Evolutionary conservation across 2,113 vertebrate genomes (phyloP).

Genomic region (Vidua chalybeata): DNA sequence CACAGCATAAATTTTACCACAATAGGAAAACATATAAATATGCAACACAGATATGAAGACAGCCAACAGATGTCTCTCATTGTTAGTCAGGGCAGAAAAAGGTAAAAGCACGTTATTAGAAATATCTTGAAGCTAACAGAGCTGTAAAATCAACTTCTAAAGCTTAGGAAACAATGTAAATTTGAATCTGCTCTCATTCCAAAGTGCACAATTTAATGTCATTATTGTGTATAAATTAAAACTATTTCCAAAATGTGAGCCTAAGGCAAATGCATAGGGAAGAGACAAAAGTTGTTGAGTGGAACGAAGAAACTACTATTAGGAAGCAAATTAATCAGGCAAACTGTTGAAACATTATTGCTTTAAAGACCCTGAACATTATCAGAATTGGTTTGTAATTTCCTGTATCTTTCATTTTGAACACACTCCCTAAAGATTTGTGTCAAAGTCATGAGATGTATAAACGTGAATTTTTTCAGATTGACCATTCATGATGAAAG

Average conservation of each 20-base stretch:
- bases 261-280: constrained; percentile 3
- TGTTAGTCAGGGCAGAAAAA: not conserved
- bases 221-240: constrained; percentile 12
- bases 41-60: not conserved
- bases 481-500: constrained; percentile 43
- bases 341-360: constrained; percentile 41
- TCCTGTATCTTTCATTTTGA: constrained; percentile 58
- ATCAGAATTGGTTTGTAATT: constrained; percentile 63
- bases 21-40: not conserved
- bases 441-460: constrained; percentile 30
- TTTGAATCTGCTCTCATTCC: constrained; percentile 39
- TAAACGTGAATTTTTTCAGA: constrained; percentile 53
- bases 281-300: not conserved
- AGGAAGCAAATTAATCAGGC: constrained; percentile 39
- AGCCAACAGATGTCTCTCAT: not conserved
- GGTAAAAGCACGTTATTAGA: not conserved
- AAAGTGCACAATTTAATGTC: not conserved
- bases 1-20: not conserved
- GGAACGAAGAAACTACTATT: constrained; percentile 41
- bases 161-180: not conserved
- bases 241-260: constrained; percentile 1
- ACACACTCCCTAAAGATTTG: constrained; percentile 45
- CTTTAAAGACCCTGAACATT: constrained; percentile 57
- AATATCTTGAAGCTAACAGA: constrained; percentile 4
- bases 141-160: constrained; percentile 31